Evolutionary conservation across 2,113 vertebrate genomes (phyloP), one percentile per base, ranked within the genome.

Genomic region (Barnardius zonarius): DNA sequence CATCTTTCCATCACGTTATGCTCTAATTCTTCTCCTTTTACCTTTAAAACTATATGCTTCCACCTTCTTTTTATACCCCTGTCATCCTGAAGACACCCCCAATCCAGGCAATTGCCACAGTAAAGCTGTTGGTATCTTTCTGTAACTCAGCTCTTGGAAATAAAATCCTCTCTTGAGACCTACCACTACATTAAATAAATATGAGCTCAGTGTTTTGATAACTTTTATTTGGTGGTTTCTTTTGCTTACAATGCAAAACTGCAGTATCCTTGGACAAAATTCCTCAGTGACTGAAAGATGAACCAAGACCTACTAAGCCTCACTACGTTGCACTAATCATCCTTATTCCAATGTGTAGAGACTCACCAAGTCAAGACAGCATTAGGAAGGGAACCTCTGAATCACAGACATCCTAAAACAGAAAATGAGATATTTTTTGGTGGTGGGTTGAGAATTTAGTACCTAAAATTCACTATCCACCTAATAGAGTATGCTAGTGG

Each of bases 1-100:
- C 77, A 93, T 96, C 88, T 94, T 92, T 72, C 76, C 80, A 80
- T 77, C 86, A 68, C 0, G 25, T 86, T 93, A 68, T 82, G 89
- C 75, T 93, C 91, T 84, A 78, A 43, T 87, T 93, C 82, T 83
- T 85, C 81, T 86, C 67, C 51, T 61, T 92, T 91, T 93, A 75
- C 82, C 75, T 91, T 93, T 86, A 78, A 92, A 88, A 81, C 88
- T 90, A 57, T 43, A 74, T 64, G 46, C 81, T 73, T 79, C 83
- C 86, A 72, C 91, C 57, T 93, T 92, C 64, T 78, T 93, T 84
- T 89, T 78, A 91, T 61, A 72, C 15, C 27, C 15, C 39, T 92
- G 48, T 91, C 86, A 86, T 33, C 1, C 2, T 41, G 35, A 92
- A 91, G 73, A 82, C 43, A 78, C 27, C n/a, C 20, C 48, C 44